A percentile compares a stretch with the other conserved stretches of the same genome.
These are phyloP conservation scores for Borostomias antarcticus DNA, from an alignment of 2,797 vertebrate species.

Conservation along the genomic window DNA sequence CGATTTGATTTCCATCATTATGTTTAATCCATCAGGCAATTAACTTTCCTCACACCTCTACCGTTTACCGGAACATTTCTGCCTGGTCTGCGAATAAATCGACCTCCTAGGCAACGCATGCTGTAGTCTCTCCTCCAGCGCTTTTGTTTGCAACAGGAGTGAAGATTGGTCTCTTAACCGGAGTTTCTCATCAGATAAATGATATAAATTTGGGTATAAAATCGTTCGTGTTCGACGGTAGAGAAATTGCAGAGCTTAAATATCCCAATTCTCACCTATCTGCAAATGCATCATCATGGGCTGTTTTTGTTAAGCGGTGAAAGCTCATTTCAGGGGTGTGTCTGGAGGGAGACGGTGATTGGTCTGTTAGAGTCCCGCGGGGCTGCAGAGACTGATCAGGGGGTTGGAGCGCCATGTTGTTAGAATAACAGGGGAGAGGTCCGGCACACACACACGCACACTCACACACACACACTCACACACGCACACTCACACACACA, in stretches of 20 bases:
- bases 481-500: slow-evolving; percentile 11
- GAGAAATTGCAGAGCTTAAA: too few species aligned
- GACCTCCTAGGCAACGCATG: slow-evolving; percentile 5
- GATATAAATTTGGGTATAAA: neutral
- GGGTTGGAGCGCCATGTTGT: slow-evolving; percentile 16
- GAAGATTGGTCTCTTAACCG: neutral
- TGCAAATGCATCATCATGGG: slow-evolving; percentile 21
- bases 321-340: slow-evolving; percentile 22
- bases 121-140: too few species aligned
- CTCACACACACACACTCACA: neutral
- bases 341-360: slow-evolving; percentile 14
- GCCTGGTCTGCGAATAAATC: neutral
- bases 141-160: neutral
- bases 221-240: slow-evolving; percentile 12
- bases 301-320: neutral
- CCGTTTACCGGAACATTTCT: neutral
- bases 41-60: neutral
- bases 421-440: slow-evolving; percentile 11
- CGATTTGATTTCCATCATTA: neutral
- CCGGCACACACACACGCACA: slow-evolving; percentile 6
- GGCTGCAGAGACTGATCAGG: slow-evolving; percentile 25
- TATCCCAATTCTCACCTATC: slow-evolving; percentile 13
- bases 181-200: neutral
- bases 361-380: slow-evolving; percentile 18
- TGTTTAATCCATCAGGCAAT: neutral